phyloP scores from a whole-genome alignment of 2,113 vertebrate species.

The Bos indicus region DNA sequence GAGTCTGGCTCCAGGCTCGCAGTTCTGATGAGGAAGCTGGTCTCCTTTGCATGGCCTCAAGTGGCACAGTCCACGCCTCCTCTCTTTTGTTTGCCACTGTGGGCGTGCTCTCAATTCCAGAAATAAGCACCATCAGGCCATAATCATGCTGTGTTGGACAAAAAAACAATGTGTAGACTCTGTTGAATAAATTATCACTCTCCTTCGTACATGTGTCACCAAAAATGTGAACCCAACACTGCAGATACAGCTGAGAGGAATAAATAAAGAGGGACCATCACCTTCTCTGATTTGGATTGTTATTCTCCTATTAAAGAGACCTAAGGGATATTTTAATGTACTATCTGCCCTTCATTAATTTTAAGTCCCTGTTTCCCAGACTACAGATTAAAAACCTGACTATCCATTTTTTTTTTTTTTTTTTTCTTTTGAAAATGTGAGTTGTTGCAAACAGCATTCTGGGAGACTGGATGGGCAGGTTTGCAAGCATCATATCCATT shows the following conservation, averaged over 20 bases:
- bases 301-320: background rate
- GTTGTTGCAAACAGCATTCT: background rate
- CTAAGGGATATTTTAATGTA: background rate
- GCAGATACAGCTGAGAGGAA: background rate
- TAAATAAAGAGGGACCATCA: background rate
- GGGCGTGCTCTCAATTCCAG: background rate
- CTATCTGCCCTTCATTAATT: background rate
- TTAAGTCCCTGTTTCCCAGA: background rate
- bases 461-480: background rate
- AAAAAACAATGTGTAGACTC: background rate
- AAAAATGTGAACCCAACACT: background rate
- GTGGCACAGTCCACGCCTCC: fast-evolving
- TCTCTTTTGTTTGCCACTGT: background rate
- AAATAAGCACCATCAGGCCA: background rate
- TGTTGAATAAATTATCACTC: background rate
- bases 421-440: background rate
- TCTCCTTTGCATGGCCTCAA: too few species aligned
- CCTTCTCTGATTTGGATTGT: background rate
- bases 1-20: background rate
- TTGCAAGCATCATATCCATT: background rate
- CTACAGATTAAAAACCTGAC: background rate
- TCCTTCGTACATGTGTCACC: background rate
- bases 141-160: background rate
- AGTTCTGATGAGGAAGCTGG: background rate
- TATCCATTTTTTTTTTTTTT: background rate